phyloP scores from a whole-genome alignment of 2,113 vertebrate genomes.

The Connochaetes taurinus region DNA sequence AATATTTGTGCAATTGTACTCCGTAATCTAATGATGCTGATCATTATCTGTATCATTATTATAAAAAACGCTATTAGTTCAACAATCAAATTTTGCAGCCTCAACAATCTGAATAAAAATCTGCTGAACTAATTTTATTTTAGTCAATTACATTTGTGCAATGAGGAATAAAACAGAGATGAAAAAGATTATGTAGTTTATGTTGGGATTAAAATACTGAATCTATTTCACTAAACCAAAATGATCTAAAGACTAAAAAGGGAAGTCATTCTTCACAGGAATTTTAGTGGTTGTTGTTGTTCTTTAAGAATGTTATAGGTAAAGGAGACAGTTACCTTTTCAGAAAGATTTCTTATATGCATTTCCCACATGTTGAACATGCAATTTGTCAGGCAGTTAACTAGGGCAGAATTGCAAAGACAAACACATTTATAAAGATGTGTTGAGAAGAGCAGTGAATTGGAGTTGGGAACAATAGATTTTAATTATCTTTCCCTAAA shows the following conservation, averaged over 20 bases:
- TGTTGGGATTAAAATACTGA: slow-evolving; percentile 3
- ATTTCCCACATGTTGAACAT: neutral
- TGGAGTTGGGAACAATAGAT: neutral
- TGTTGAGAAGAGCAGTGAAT: neutral
- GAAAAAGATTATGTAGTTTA: slow-evolving; percentile 28
- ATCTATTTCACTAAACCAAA: neutral
- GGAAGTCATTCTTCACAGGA: neutral
- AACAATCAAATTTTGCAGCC: slow-evolving; percentile 61
- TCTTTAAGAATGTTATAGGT: neutral
- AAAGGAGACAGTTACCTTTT: neutral
- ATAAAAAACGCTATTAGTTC: slow-evolving; percentile 56
- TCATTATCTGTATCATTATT: slow-evolving; percentile 68
- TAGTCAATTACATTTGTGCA: slow-evolving; percentile 55
- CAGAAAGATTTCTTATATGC: neutral
- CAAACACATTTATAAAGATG: neutral
- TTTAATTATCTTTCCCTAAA: neutral
- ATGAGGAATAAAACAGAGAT: slow-evolving; percentile 58
- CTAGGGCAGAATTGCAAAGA: neutral
- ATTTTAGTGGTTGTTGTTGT: neutral
- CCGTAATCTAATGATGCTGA: slow-evolving; percentile 67
- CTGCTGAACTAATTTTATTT: slow-evolving; percentile 59
- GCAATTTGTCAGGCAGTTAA: neutral
- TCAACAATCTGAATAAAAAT: slow-evolving; percentile 54
- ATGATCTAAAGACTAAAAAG: neutral
- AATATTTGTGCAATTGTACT: slow-evolving; percentile 47